phyloP scores from a whole-genome alignment of 2,113 vertebrate species.

The Campylomormyrus numenius region DNA sequence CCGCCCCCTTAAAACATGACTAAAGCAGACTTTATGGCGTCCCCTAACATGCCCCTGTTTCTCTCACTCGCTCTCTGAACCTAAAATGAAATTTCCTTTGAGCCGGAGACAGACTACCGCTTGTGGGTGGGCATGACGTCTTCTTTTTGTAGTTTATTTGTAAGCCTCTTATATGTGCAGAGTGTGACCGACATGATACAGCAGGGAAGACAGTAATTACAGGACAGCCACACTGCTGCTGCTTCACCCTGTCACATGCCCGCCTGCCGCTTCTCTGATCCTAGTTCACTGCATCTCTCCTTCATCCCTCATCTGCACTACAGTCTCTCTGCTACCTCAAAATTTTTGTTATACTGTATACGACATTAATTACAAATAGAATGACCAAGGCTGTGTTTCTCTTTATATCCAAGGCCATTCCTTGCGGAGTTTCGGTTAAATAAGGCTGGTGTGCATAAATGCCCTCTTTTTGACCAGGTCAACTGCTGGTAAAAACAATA shows the following conservation, averaged over 20 bases:
- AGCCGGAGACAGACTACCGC: conserved; percentile 1
- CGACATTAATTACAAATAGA: neutral
- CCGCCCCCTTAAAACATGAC: neutral
- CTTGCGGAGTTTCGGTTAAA: neutral
- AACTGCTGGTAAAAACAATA: neutral
- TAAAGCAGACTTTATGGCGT: neutral
- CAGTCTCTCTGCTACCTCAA: neutral
- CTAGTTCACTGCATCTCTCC: neutral
- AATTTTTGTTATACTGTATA: neutral
- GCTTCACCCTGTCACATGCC: neutral
- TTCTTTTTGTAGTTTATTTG: conserved; percentile 18
- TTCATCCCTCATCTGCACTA: neutral
- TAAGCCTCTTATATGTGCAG: conserved; percentile 24
- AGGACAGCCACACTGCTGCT: neutral
- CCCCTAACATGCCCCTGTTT: conserved; percentile 5
- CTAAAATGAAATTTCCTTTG: conserved; percentile 17
- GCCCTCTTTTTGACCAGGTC: neutral
- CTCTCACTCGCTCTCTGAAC: neutral
- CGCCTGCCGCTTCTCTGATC: neutral
- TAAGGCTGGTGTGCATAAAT: neutral
- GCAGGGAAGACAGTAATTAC: conserved; percentile 15
- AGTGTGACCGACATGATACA: conserved; percentile 11
- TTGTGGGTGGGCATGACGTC: conserved; percentile 16
- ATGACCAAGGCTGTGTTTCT: neutral
- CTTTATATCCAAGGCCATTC: neutral